phyloP scores from a whole-genome alignment of 1,140 invertebrate species.

The Branchinecta lynchi region DNA sequence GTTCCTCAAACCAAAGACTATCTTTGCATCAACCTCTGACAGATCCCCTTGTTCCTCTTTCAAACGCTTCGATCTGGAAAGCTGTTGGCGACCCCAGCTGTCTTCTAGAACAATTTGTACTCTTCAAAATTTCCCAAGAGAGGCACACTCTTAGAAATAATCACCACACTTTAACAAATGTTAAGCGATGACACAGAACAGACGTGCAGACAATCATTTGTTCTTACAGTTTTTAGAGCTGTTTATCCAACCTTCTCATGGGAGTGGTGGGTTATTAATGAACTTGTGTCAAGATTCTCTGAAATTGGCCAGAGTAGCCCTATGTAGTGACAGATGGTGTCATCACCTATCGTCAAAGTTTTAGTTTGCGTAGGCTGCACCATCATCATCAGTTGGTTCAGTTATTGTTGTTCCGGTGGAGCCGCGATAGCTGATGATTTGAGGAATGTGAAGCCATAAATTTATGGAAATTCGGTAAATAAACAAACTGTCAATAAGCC shows the following conservation, averaged over 20 bases:
- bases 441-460: slow-evolving; percentile 3
- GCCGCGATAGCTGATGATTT: not conserved
- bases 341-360: not conserved
- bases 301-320: slow-evolving; percentile 2
- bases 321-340: not conserved
- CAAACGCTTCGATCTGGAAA: too few species aligned
- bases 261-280: slow-evolving; percentile 4
- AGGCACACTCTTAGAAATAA: not conserved
- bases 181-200: slow-evolving; percentile 9
- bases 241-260: not conserved
- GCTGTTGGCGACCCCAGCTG: too few species aligned
- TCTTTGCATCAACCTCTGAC: too few species aligned
- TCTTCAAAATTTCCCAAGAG: not conserved
- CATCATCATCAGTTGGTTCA: not conserved
- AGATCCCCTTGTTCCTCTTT: too few species aligned
- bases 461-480: not conserved
- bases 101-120: not conserved
- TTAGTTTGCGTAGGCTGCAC: not conserved
- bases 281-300: not conserved
- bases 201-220: slow-evolving; percentile 9
- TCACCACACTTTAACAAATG: slow-evolving; percentile 11
- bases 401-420: not conserved
- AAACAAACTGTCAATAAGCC: not conserved
- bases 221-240: not conserved
- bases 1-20: too few species aligned